Evolutionary conservation across 2,113 vertebrate genomes (phyloP), one percentile per base, ranked within the genome.

Genomic region (Corythoichthys haematopterus): DNA sequence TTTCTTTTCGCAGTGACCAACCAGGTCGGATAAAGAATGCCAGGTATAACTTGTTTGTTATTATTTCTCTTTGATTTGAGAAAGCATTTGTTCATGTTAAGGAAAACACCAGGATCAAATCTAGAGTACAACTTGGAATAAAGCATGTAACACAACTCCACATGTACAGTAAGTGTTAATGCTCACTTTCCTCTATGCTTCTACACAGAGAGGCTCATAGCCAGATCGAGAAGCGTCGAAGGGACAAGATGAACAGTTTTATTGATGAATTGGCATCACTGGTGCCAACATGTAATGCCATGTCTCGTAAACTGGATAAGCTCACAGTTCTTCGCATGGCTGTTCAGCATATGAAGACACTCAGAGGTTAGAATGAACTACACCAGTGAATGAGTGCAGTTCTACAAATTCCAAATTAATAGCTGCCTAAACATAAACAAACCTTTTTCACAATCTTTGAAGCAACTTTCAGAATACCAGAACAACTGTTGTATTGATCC

Each of bases 241-340:
- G 97, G 79, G 97, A 99, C 82, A 99, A 99, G 87, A 99, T 99
- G 97, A 98, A 99, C 91, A 98, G 97, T 70, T 98, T 98, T 79
- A 99, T 99, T 20, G 97, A 98, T 0, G 97, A 99, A 69, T 89
- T 99, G 87, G 97, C 97, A 0, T 97, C 97, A 1, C 83, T 98
- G 83, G 95, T 99, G 56, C 97, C 97, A 52, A 99, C 97, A 0
- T 99, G 97, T 74, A 99, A 96, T 0, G 97, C 97, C 9, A 99
- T 99, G 96, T 98, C 97, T 52, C 92, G 97, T 69, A 98, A 98
- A 73, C 85, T 99, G 68, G 97, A 99, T 83, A 99, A 99, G 76
- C 94, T 99, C 13, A 98, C 97, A 0, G 97, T 99, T 12, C 89
- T 99, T 43, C 92, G 97, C 69, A 99, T 98, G 97, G 97, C 97